These are phyloP conservation scores for Thryonomys swinderianus DNA, from an alignment of 2,113 vertebrate species.

Conservation along the genomic window DNA sequence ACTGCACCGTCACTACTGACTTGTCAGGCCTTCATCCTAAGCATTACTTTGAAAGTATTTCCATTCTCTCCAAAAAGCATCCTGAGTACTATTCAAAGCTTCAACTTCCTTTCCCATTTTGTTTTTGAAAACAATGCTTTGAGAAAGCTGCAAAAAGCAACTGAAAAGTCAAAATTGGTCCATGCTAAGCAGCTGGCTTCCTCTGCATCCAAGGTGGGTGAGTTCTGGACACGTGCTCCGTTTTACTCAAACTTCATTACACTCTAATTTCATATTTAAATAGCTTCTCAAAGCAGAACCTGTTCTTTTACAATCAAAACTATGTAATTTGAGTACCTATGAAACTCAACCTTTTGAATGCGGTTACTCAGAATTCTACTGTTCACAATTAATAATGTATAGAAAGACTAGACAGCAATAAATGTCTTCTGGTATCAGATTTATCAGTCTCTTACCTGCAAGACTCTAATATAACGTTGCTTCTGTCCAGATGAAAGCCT, in stretches of 20 bases:
- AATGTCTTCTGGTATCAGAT: neutral
- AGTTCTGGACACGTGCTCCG: neutral
- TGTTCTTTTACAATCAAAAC: neutral
- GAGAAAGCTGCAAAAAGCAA: conserved; percentile 7
- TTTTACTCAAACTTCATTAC: neutral
- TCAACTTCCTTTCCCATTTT: neutral
- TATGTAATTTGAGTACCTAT: neutral
- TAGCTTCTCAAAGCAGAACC: conserved; percentile 16
- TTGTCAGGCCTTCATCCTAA: neutral
- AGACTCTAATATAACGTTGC: neutral
- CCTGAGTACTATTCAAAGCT: neutral
- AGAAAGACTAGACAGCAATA: conserved; percentile 35
- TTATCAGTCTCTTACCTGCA: conserved; percentile 83
- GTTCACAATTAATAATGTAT: neutral
- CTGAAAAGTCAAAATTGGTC: neutral
- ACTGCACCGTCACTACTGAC: neutral
- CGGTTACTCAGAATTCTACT: neutral
- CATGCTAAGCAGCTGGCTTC: neutral
- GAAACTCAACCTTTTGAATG: conserved; percentile 11
- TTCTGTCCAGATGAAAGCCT: conserved; percentile 65
- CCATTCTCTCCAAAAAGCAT: neutral
- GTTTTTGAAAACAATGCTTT: conserved; percentile 36
- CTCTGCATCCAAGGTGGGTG: neutral
- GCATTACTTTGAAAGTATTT: neutral
- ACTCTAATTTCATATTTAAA: neutral